A percentile compares a stretch with the other conserved stretches of the same genome.
Conservation (phyloP, 2,113 vertebrate species). For the Nibea albiflora region DNA sequence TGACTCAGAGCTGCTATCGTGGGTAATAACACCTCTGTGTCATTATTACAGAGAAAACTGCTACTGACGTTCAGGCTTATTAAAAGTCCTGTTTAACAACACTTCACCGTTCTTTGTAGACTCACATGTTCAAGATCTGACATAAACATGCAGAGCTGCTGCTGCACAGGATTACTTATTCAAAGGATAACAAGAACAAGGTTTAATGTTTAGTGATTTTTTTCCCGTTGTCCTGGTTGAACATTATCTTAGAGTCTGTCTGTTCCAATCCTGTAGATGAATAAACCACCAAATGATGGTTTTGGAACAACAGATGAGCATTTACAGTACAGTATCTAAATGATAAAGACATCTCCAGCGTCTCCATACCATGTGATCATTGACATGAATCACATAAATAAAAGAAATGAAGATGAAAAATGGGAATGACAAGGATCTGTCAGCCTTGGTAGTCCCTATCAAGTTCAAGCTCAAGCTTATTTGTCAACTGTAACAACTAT, state of each 20-base stretch:
- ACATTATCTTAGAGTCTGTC: background rate
- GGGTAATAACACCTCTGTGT: constrained; percentile 25
- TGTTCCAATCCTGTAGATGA: background rate
- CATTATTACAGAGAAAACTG: constrained; percentile 30
- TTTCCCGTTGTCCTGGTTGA: background rate
- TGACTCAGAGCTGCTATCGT: constrained; percentile 28
- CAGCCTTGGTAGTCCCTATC: no score
- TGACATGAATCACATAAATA: no score
- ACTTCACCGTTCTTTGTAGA: background rate
- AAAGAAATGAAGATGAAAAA: no score
- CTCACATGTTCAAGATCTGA: background rate
- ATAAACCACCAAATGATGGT: background rate
- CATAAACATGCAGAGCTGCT: background rate
- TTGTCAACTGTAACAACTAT: background rate
- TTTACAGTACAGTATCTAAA: background rate
- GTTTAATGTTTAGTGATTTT: constrained; percentile 1
- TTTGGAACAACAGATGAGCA: background rate
- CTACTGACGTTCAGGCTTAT: background rate
- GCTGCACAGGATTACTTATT: background rate
- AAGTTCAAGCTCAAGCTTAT: no score
- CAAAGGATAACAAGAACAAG: background rate
- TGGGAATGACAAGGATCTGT: no score
- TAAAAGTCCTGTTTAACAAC: constrained; percentile 20
- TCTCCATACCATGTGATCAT: background rate
- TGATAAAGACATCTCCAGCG: background rate